These are phyloP conservation scores for Fulmarus glacialis DNA, from an alignment of 2,113 vertebrate genomes.

Conservation along the genomic window DNA sequence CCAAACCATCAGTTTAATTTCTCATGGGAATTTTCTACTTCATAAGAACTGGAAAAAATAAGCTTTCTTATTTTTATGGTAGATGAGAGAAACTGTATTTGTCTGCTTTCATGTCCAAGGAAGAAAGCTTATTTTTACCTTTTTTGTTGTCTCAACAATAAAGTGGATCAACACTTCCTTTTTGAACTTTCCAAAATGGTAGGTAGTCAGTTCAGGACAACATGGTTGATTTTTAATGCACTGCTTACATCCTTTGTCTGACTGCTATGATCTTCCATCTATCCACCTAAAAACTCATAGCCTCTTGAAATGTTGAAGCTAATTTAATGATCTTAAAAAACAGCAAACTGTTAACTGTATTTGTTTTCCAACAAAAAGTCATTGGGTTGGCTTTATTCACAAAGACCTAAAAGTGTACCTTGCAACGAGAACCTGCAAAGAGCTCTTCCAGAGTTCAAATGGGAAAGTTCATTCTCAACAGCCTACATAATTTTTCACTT, in stretches of 20 bases:
- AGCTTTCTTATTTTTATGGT: not conserved
- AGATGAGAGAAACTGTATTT: not conserved
- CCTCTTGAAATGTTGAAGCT: not conserved
- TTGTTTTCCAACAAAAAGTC: not conserved
- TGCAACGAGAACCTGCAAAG: not conserved
- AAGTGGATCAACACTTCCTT: not conserved
- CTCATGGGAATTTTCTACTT: not conserved
- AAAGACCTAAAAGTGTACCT: not conserved
- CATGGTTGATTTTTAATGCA: not conserved
- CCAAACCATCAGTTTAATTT: not conserved
- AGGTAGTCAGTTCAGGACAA: not conserved
- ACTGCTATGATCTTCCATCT: not conserved
- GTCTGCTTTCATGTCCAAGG: not conserved
- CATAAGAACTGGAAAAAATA: not conserved
- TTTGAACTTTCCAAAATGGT: not conserved
- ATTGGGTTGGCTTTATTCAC: not conserved
- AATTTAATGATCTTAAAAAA: not conserved
- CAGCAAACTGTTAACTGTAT: not conserved
- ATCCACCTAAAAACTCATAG: not conserved
- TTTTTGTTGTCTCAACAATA: not conserved
- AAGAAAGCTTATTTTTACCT: not conserved
- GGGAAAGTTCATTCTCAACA: not conserved
- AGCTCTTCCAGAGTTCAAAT: not conserved
- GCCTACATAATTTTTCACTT: not conserved
- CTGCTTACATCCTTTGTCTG: not conserved